Base-by-base conservation (phyloP, 2,888 invertebrate genomes). In the Oligia latruncula region DNA sequence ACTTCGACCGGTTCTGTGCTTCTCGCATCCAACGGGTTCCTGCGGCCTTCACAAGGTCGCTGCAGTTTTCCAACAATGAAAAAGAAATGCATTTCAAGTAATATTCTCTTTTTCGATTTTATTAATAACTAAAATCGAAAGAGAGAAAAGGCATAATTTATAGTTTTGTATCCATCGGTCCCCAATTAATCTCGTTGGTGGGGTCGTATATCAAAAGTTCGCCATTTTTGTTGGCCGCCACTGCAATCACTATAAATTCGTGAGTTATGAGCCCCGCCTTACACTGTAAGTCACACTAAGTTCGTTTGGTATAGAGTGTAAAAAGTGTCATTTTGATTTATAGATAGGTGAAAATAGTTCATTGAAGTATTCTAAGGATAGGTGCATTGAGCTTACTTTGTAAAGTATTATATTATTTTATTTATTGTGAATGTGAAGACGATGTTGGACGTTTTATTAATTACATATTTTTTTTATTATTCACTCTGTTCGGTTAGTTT, bases 161-260 rank as follows among this genome's bases (percentile, higher is more conserved):
- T 77, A 74, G 73, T 40, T 82, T 84, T 72, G 58, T 68, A 86
- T 66, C 72, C 71, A 72, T 78, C 55, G 71, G 68, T 68, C 65
- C 66, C 71, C 83, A 86, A 84, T 84, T 84, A 84, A 84, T 84
- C 83, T 74, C 62, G 68, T 70, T 75, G 71, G 68, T 74, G 43
- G 81, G 62, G 77, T 77, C 87, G 68, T 86, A 78, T 75, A 77
- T 86, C 86, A 86, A 78, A 85, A 77, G 64, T 80, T 76, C 64
- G 72, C 85, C 60, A 82, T 85, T 88, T 87, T 87, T 85, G 83
- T 75, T 87, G 73, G 75, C 76, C 68, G 77, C 82, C 83, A 82
- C 64, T 85, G 86, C 88, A 87, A 88, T 87, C 82, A 88, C 88
- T 86, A 82, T 87, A 87, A 85, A 87, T 80, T 82, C 68, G 77